Evolutionary conservation across 2,888 invertebrate species (phyloP).

Genomic region (Synanthedon tipuliformis): DNA sequence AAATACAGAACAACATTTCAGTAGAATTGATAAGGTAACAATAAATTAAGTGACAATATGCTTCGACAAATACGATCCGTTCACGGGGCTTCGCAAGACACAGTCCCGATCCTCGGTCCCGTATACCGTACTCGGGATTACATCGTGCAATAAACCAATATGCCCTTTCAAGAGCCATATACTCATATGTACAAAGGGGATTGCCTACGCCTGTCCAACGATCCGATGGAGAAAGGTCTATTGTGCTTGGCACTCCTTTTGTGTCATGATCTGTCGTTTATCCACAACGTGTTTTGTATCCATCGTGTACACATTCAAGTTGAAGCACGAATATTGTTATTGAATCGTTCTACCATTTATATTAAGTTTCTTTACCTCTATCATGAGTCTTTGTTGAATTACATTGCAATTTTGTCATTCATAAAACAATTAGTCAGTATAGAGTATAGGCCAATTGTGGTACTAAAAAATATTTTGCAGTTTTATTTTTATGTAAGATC

Average conservation of each 20-base stretch:
- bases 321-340: neutral
- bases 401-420: no score
- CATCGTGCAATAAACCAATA: constrained; percentile 18
- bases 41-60: no score
- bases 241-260: constrained; percentile 44
- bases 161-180: constrained; percentile 24
- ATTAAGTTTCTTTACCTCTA: no score
- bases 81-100: constrained; percentile 8
- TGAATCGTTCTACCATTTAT: neutral
- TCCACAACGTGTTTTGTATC: constrained; percentile 5
- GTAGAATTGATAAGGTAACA: no score
- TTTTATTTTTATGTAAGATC: no score
- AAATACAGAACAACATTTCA: no score
- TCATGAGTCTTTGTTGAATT: no score
- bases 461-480: no score
- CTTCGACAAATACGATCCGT: neutral
- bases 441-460: no score
- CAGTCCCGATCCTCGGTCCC: neutral
- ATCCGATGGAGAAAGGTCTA: constrained; percentile 29
- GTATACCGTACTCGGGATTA: constrained; percentile 10
- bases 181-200: constrained; percentile 44
- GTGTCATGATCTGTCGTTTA: constrained; percentile 24
- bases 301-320: neutral
- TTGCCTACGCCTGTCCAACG: constrained; percentile 33
- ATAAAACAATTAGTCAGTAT: no score